Evolutionary conservation across 1,140 invertebrate species (phyloP), one percentile per base, ranked within the genome.

Genomic region (fruit fly (Drosophila melanogaster)): DNA sequence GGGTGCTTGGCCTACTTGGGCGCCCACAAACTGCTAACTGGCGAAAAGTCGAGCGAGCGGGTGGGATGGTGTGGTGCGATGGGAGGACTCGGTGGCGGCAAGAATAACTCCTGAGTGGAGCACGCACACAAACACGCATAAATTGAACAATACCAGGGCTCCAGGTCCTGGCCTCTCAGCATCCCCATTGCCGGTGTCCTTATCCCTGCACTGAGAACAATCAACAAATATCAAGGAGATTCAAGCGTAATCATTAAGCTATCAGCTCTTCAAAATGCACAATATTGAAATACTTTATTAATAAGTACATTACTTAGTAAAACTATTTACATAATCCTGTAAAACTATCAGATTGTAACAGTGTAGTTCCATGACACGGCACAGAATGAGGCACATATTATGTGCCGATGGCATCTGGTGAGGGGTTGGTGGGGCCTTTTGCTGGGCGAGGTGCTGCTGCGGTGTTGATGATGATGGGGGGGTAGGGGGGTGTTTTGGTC

Each of bases 21-120:
- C 64, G 71, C 74, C 80, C 77, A 66, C 77, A 80, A 87, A 89
- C 77, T 89, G 79, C 79, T 89, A 89, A 89, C 83, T 87, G 77
- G 71, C 79, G 76, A 71, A 77, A 71, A 71, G 59, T 38, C 35
- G 19, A 17, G 43, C 57, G 15, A 17, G 40, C 1, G 17, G 35
- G 15, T 17, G 47, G 15, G 24, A 3, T 3, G 19, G 19, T 22
- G 19, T 22, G 19, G 19, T 0, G 15, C 22, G 15, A 11, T 26
- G 6, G 26, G 26, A 26, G 30, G 30, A 7, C 30, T 30, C 30
- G 30, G 17, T 59, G 43, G 35, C 60, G 55, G 41, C 56, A 65
- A 44, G 55, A 75, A 78, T 77, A 85, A 85, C 56, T 76, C 49
- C 47, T 60, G 62, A 70, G 69, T 51, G 66, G 46, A 73, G 72